Conservation (phyloP, 1,140 invertebrate species). For the Pseudomyrmex gracilis region DNA sequence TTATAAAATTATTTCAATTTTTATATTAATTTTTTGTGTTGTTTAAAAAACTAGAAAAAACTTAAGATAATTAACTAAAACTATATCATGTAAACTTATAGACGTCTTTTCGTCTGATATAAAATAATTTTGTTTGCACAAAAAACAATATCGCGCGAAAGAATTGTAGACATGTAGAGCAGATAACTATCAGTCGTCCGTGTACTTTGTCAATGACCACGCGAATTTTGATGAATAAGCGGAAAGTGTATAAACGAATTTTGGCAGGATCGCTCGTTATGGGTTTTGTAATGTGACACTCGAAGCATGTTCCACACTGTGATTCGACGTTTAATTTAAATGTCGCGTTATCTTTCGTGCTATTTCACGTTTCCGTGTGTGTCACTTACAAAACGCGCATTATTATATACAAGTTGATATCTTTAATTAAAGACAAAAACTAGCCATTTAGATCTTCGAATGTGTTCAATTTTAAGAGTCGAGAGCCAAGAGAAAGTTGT, state of each 20-base stretch:
- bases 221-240: conserved; percentile 71
- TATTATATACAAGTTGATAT: conserved; percentile 28
- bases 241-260: conserved; percentile 67
- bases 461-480: conserved; percentile 29
- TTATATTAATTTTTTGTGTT: too few relatives aligned
- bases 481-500: neutral
- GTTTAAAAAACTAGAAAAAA: too few relatives aligned
- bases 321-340: conserved; percentile 72
- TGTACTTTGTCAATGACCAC: conserved; percentile 52
- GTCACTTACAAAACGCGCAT: neutral
- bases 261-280: conserved; percentile 61
- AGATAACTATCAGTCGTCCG: neutral
- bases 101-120: too few relatives aligned
- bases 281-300: conserved; percentile 66
- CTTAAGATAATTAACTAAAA: too few relatives aligned
- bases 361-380: conserved; percentile 67
- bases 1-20: neutral
- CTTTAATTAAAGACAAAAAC: conserved; percentile 25
- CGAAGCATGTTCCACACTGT: conserved; percentile 65
- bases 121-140: too few relatives aligned
- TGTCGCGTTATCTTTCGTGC: conserved; percentile 67
- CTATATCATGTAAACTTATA: too few relatives aligned
- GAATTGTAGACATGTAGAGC: conserved; percentile 20
- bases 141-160: neutral
- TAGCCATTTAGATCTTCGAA: conserved; percentile 20